Evolutionary conservation across 2,797 vertebrate species (phyloP), one percentile per base, ranked within the genome.

Genomic region (Chlorospingus flavigularis): DNA sequence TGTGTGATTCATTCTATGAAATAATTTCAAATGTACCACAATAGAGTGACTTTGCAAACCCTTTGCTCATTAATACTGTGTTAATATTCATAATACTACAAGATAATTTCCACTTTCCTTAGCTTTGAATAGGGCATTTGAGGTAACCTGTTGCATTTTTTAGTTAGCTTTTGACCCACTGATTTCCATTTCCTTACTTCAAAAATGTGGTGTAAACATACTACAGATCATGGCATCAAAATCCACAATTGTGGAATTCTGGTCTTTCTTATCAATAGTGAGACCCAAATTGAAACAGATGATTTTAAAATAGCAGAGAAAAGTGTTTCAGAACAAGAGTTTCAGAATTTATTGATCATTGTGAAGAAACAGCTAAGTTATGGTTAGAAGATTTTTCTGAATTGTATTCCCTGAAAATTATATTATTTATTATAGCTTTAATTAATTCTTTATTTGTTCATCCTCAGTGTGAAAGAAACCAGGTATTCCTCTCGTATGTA

Each of bases 71-170:
- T 88, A 39, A 68, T 80, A 35, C 18, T 75, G 4, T 42, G 45
- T 90, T 94, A 86, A 92, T 94, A 77, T 92, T 95, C 39, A 63
- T 81, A 70, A 86, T 81, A 90, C 71, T 88, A 79, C 95, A 94
- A 93, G 74, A 73, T 57, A 40, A 45, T 45, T 81, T 92, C 62
- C 24, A 25, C 23, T 95, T 93, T 24, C 17, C 25, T 80, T 86
- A 70, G 33, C 60, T 89, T 88, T 47, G 43, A 88, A 31, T 20
- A 81, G 40, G 55, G 25, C 23, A 72, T 94, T 88, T 88, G 68
- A 86, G 47, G 81, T 65, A 83, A 70, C 20, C 21, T 43, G 10
- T 74, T 91, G 62, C 4, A 65, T 82, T 83, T 88, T 68, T 31
- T 68, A 76, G 55, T 78, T 80, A 72, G 50, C 6, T 94, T 95